These are phyloP conservation scores for Varroa destructor DNA, from an alignment of 1,140 invertebrate species.

Conservation along the genomic window DNA sequence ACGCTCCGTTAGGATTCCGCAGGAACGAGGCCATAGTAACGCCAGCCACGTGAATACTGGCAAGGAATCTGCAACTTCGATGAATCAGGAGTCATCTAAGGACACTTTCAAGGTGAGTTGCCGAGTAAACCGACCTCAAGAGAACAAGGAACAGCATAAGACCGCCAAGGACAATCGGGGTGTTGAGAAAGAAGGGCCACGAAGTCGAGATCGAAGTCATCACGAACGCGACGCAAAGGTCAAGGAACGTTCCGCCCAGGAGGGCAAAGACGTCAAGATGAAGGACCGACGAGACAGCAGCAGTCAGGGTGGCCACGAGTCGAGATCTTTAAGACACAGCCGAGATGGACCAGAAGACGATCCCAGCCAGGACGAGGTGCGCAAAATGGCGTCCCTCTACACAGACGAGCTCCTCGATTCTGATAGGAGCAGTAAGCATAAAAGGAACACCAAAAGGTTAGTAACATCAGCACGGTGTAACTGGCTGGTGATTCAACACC, in stretches of 20 bases:
- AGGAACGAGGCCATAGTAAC: too few species aligned
- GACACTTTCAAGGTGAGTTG: too few species aligned
- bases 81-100: too few species aligned
- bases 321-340: background rate
- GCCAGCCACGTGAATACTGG: too few species aligned
- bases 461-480: too few species aligned
- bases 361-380: background rate
- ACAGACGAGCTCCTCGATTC: conserved; percentile 17
- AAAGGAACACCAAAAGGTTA: background rate
- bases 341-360: background rate
- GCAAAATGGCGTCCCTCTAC: conserved; percentile 7
- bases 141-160: background rate
- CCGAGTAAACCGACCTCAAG: background rate
- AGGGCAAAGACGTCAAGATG: background rate
- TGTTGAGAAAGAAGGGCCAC: background rate
- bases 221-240: background rate
- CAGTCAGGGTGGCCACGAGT: background rate
- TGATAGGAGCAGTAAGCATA: background rate
- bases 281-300: background rate
- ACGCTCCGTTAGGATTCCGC: too few species aligned
- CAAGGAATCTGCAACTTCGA: too few species aligned
- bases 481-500: too few species aligned
- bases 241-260: background rate
- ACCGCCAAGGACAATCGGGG: background rate
- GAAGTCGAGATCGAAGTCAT: background rate